phyloP scores from a whole-genome alignment of 1,140 invertebrate species.

The Carcinoscorpius rotundicauda region DNA sequence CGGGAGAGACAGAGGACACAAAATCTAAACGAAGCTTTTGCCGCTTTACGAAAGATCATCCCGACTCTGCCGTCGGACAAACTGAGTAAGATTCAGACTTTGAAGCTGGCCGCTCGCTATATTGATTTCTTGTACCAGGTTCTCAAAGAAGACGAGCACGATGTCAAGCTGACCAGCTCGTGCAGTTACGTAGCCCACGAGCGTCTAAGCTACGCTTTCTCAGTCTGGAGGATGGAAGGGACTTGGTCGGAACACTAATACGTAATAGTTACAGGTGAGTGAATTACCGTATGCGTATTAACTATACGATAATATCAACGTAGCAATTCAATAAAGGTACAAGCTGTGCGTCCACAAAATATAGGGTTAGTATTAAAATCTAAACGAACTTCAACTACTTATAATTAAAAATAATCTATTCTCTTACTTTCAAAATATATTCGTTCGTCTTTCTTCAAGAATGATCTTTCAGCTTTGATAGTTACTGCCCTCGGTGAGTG shows the following conservation, averaged over 20 bases:
- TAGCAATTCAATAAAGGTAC: no score
- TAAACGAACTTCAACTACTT: no score
- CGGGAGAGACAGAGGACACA: conserved; percentile 93
- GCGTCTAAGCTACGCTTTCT: conserved; percentile 85
- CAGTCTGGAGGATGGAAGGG: conserved; percentile 92
- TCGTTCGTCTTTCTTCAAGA: no score
- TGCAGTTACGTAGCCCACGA: conserved; percentile 74
- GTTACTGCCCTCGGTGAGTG: no score
- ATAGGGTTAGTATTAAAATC: no score
- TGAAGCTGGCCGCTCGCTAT: conserved; percentile 86
- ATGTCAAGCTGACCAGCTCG: conserved; percentile 36
- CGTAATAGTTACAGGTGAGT: no score
- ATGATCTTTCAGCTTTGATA: no score
- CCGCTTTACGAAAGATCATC: conserved; percentile 81
- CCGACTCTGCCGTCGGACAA: conserved; percentile 97
- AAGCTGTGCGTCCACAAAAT: no score
- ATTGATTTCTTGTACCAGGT: conserved; percentile 92
- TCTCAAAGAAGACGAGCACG: conserved; percentile 26
- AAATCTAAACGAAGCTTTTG: conserved; percentile 92
- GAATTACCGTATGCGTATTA: no score
- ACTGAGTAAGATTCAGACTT: conserved; percentile 94
- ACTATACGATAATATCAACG: no score
- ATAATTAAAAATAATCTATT: no score
- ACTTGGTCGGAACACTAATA: conserved; percentile 45
- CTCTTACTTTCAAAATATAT: no score